These are phyloP conservation scores for Mimas tiliae DNA, from an alignment of 2,888 invertebrate species.

Conservation along the genomic window DNA sequence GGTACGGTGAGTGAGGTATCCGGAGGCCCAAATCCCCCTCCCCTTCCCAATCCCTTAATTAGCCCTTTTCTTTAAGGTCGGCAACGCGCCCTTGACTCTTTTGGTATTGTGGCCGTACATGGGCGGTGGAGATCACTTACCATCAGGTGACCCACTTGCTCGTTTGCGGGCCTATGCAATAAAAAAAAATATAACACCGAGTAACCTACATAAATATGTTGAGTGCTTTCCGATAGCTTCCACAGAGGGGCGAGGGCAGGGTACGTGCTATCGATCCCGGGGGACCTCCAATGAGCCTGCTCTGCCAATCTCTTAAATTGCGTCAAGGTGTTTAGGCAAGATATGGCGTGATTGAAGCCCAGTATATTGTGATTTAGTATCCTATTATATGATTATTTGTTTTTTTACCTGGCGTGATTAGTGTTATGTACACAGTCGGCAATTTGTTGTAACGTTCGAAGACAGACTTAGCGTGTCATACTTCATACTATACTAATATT, in stretches of 20 bases:
- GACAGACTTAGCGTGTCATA: too few species aligned
- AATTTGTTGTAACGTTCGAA: not conserved
- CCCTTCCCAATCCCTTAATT: too few species aligned
- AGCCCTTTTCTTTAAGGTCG: too few species aligned
- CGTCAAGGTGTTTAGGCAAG: slow-evolving; percentile 20
- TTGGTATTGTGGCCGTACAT: too few species aligned
- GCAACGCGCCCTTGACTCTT: too few species aligned
- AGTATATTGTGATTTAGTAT: not conserved
- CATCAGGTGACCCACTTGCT: too few species aligned
- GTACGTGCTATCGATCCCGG: not conserved
- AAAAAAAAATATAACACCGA: too few species aligned
- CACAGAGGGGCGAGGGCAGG: not conserved
- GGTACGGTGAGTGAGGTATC: too few species aligned
- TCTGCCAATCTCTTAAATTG: slow-evolving; percentile 1
- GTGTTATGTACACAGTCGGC: not conserved
- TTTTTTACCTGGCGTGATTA: not conserved
- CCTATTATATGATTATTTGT: not conserved
- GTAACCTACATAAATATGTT: not conserved
- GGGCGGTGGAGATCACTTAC: too few species aligned
- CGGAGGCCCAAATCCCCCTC: too few species aligned
- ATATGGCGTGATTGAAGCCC: slow-evolving; percentile 9
- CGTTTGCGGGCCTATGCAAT: too few species aligned
- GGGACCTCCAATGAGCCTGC: not conserved
- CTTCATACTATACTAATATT: too few species aligned
- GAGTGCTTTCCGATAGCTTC: not conserved